Conservation (phyloP, 2,888 invertebrate genomes). For the Heteromyza rotundicornis region DNA sequence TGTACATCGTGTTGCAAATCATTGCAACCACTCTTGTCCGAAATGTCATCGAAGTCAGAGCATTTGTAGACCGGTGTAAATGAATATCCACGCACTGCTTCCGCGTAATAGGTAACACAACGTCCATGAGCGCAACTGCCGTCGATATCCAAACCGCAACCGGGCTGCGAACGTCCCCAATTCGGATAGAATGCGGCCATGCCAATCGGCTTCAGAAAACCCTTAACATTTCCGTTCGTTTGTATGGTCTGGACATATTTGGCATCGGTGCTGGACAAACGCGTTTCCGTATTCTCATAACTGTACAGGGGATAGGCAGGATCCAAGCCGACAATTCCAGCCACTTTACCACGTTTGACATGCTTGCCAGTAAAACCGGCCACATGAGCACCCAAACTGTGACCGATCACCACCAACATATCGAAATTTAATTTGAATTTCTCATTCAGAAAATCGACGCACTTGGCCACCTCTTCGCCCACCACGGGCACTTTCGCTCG, state of each 20-base stretch:
- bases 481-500: slow-evolving; percentile 53
- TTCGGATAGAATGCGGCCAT: slow-evolving; percentile 65
- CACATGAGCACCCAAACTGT: background rate
- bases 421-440: slow-evolving; percentile 62
- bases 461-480: slow-evolving; percentile 36
- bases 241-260: slow-evolving; percentile 45
- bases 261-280: slow-evolving; percentile 42
- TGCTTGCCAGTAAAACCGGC: slow-evolving; percentile 64
- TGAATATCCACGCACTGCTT: slow-evolving; percentile 47
- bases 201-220: slow-evolving; percentile 42
- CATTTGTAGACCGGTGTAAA: slow-evolving; percentile 34
- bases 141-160: slow-evolving; percentile 60
- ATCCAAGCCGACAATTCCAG: slow-evolving; percentile 64
- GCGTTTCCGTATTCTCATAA: slow-evolving; percentile 20
- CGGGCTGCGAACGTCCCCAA: slow-evolving; percentile 64
- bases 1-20: background rate
- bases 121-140: slow-evolving; percentile 60
- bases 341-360: slow-evolving; percentile 64
- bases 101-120: slow-evolving; percentile 57
- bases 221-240: slow-evolving; percentile 42
- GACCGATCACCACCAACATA: slow-evolving; percentile 61
- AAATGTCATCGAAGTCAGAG: slow-evolving; percentile 23
- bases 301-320: slow-evolving; percentile 44
- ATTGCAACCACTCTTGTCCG: slow-evolving; percentile 22
- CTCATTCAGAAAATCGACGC: slow-evolving; percentile 60